phyloP scores from a whole-genome alignment of 2,113 vertebrate genomes.

The Heloderma charlesbogerti region DNA sequence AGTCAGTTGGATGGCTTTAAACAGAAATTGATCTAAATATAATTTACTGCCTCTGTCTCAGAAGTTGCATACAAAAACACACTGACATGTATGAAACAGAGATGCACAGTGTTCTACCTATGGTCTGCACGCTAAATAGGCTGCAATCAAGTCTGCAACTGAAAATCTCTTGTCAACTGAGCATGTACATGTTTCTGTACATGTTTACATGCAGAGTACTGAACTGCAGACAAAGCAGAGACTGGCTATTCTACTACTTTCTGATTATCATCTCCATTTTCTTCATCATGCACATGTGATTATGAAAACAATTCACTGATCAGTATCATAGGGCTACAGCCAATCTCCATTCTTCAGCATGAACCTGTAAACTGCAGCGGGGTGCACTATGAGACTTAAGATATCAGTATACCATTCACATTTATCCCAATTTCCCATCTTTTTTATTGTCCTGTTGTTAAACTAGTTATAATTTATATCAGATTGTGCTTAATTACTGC shows the following conservation, averaged over 20 bases:
- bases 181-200: background rate
- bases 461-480: background rate
- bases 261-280: background rate
- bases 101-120: background rate
- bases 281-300: background rate
- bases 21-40: background rate
- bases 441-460: background rate
- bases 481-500: constrained; percentile 2
- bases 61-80: background rate
- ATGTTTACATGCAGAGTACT: background rate
- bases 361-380: background rate
- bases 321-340: background rate
- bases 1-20: background rate
- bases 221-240: background rate
- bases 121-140: background rate
- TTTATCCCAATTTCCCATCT: background rate
- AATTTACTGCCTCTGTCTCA: background rate
- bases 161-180: background rate
- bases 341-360: background rate
- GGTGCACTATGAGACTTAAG: background rate
- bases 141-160: background rate
- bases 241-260: background rate
- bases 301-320: constrained; percentile 6
- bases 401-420: background rate
- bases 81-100: background rate